Evolutionary conservation across 2,888 invertebrate species (phyloP).

Genomic region (Caenorhabditis sp.): DNA sequence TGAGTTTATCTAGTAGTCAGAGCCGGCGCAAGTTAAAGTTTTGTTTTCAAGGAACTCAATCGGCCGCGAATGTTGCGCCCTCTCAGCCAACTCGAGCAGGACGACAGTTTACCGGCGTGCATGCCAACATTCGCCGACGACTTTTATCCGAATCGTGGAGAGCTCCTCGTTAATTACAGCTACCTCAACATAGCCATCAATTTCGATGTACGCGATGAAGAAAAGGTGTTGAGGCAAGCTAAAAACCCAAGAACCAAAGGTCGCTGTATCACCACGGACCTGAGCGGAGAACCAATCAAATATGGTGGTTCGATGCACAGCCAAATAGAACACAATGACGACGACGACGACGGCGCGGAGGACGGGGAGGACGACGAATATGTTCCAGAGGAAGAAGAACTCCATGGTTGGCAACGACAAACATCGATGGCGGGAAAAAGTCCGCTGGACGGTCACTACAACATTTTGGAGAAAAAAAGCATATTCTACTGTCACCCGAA

Average conservation of each 20-base stretch:
- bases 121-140: not conserved
- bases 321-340: no score
- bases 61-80: not conserved
- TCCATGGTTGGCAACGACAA: not conserved
- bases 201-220: not conserved
- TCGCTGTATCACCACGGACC: no score
- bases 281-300: no score
- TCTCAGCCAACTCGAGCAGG: not conserved
- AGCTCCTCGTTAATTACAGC: not conserved
- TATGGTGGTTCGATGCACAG: no score
- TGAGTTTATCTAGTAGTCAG: not conserved
- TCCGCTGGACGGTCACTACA: no score
- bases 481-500: not conserved
- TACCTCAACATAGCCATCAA: not conserved
- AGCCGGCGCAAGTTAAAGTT: not conserved
- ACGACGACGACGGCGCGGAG: no score
- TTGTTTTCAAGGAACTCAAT: not conserved
- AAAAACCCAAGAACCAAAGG: no score
- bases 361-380: not conserved
- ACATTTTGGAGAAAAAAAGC: not conserved
- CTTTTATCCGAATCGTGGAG: slow-evolving; percentile 7
- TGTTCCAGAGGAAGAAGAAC: not conserved
- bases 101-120: not conserved
- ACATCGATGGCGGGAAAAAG: no score
- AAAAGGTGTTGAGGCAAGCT: no score